Evolutionary conservation across 2,113 vertebrate genomes (phyloP).

Genomic region (Lasiurus borealis): DNA sequence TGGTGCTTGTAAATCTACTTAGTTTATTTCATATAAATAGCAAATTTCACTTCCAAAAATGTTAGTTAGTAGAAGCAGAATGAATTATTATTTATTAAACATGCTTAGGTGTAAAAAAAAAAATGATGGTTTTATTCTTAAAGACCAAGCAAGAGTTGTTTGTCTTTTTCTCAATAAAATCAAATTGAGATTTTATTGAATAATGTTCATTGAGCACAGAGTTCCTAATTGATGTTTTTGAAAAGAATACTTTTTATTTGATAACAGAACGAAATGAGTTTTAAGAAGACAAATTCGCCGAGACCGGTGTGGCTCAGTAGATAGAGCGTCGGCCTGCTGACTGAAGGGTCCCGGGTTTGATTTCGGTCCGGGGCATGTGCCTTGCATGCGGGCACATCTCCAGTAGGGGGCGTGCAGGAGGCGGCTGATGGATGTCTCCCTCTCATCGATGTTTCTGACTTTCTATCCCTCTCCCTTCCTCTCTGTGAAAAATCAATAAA

Average conservation of each 20-base stretch:
- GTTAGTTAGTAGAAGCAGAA: neutral
- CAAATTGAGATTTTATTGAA: slow-evolving; percentile 19
- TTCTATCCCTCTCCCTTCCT: too few relatives aligned
- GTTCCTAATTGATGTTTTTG: neutral
- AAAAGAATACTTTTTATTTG: neutral
- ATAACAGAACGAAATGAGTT: neutral
- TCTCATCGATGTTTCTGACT: too few relatives aligned
- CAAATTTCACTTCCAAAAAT: slow-evolving; percentile 8
- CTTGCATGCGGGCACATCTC: too few relatives aligned
- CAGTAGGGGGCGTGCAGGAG: too few relatives aligned
- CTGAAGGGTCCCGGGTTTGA: too few relatives aligned
- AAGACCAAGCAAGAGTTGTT: neutral
- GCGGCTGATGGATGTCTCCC: too few relatives aligned
- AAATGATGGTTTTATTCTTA: neutral
- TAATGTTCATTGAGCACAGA: neutral
- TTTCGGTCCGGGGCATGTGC: too few relatives aligned
- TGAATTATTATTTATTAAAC: slow-evolving; percentile 32
- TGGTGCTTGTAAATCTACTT: neutral
- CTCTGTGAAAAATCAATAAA: too few relatives aligned
- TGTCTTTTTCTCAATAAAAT: neutral
- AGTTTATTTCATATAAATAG: neutral
- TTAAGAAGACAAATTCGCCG: neutral
- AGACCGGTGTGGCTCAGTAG: too few relatives aligned
- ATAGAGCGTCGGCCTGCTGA: too few relatives aligned
- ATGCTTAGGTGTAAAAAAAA: neutral